Evolutionary conservation across 2,113 vertebrate species (phyloP), one percentile per base, ranked within the genome.

Genomic region (Chaetodon auriga): DNA sequence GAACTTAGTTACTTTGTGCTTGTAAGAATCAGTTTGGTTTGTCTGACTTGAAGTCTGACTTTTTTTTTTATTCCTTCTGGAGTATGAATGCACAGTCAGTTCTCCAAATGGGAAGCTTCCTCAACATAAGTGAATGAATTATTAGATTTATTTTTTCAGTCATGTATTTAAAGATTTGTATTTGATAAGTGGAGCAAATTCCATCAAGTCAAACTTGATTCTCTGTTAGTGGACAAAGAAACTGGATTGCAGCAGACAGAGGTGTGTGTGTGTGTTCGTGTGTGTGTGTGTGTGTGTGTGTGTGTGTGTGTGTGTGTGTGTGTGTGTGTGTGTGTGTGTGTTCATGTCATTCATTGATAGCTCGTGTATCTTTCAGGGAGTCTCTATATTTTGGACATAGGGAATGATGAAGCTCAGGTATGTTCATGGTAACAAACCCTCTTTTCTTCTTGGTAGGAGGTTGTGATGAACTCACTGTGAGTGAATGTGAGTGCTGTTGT

Each of bases 381-480:
- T 21, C 14, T 60, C 1, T 43, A 1, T 23, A 18, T 49, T 45
- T n/a, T 60, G 11, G 10, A 30, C 49, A 38, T 43, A 5, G 2
- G 12, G 21, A 64, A 30, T 35, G 36, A 55, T 25, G 35, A 51
- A 77, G 16, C 41, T 57, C 36, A 61, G 63, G 63, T 45, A 38
- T 36, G 45, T 45, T n/a, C 53, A 11, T 36, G 36, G 16, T 41
- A 68, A 68, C 45, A 58, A 19, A 38, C 7, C n/a, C 46, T 64
- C 4, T 38, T 25, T 48, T 76, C 18, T 41, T 55, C 19, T 46
- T 4, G 58, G 57, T 64, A 19, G 19, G 66, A 49, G 4, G 49
- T n/a, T 58, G 30, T 18, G 66, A 71, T 71, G 49, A 68, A 36
- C 80, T 61, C 79, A 74, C 30, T 38, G 54, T 25, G 23, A 54